Conservation (phyloP, 2,797 vertebrate genomes). For the Fundulus diaphanus region DNA sequence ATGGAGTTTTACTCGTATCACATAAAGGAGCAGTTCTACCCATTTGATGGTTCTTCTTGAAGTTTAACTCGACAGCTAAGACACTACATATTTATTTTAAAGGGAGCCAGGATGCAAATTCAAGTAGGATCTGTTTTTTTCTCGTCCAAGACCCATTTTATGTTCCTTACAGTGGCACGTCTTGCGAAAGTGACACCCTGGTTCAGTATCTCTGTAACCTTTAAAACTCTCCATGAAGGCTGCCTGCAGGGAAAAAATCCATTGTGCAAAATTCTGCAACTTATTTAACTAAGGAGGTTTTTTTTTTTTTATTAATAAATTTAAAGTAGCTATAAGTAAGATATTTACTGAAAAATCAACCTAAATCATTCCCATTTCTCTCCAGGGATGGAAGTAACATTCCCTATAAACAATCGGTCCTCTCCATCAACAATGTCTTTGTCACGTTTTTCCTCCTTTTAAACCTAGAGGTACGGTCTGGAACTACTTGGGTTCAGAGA, state of each 20-base stretch:
- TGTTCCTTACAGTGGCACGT: background rate
- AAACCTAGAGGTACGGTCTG: too few species aligned
- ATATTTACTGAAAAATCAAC: too few species aligned
- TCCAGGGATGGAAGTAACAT: too few species aligned
- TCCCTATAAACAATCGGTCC: too few species aligned
- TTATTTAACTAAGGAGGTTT: background rate
- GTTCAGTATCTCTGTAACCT: background rate
- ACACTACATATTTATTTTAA: background rate
- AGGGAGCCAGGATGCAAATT: background rate
- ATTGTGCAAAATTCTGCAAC: too few species aligned
- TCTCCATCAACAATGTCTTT: too few species aligned
- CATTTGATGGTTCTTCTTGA: background rate
- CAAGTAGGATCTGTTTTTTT: background rate
- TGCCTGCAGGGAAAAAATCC: slow-evolving; percentile 1
- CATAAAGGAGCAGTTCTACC: background rate
- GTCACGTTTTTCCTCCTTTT: too few species aligned
- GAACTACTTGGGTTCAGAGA: too few species aligned
- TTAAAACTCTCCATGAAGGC: background rate
- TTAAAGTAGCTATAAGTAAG: too few species aligned
- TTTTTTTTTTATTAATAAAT: background rate
- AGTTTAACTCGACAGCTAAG: background rate
- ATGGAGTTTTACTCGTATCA: background rate
- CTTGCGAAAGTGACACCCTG: slow-evolving; percentile 3
- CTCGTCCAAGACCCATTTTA: slow-evolving; percentile 21
- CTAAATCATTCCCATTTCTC: too few species aligned